phyloP scores from a whole-genome alignment of 2,797 vertebrate species.

The Sebastes dallii region DNA sequence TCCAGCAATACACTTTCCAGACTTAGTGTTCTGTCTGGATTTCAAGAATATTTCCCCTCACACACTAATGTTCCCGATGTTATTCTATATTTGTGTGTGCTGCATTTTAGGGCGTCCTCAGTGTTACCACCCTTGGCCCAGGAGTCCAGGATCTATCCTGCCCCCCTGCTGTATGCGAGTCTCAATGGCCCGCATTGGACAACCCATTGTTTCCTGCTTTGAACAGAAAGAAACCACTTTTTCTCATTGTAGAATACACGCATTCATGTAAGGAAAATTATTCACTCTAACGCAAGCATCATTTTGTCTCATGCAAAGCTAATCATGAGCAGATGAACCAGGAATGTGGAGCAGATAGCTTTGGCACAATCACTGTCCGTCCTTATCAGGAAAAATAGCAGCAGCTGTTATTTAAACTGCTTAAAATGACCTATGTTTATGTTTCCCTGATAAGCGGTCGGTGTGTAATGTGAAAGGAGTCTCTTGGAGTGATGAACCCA shows the following conservation, averaged over 20 bases:
- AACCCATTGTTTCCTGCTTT: neutral
- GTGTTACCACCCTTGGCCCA: neutral
- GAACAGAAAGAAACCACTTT: neutral
- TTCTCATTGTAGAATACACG: neutral
- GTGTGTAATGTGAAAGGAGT: no score
- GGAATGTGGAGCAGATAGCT: neutral
- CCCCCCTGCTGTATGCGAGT: neutral
- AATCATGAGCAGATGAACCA: neutral
- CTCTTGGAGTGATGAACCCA: no score
- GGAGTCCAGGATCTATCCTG: neutral
- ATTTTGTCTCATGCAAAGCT: neutral
- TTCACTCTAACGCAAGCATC: neutral
- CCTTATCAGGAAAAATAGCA: no score
- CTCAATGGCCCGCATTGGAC: neutral
- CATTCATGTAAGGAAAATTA: neutral
- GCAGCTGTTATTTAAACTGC: no score
- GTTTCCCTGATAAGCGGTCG: no score
- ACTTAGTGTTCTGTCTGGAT: neutral
- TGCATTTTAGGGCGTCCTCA: neutral
- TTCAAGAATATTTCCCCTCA: no score
- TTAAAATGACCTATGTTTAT: no score
- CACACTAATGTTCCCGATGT: neutral
- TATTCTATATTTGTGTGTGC: neutral
- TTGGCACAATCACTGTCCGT: neutral
- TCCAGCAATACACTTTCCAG: no score